Percentiles rank a stretch among this genome's conserved stretches.
phyloP scores from a whole-genome alignment of 2,888 invertebrate species.

The Schizaphis graminum region DNA sequence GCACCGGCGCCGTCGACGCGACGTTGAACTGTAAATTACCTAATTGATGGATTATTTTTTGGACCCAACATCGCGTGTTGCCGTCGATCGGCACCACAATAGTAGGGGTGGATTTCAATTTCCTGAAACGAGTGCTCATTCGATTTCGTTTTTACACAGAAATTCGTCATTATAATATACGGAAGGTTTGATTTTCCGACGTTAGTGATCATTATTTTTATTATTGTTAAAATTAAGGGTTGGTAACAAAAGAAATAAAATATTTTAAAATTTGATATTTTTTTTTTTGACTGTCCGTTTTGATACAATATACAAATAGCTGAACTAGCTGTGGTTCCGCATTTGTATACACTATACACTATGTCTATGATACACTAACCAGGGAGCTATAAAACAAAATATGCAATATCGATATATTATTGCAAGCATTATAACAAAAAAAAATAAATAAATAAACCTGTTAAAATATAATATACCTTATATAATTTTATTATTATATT shows the following conservation, averaged over 20 bases:
- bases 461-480: background rate
- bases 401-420: background rate
- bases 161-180: background rate
- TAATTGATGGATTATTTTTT: constrained; percentile 41
- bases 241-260: background rate
- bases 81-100: background rate
- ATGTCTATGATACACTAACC: background rate
- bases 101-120: constrained; percentile 26
- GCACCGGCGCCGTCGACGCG: background rate
- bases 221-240: background rate
- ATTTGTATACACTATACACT: background rate
- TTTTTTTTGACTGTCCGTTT: background rate
- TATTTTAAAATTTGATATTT: background rate
- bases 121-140: constrained; percentile 11
- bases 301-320: background rate
- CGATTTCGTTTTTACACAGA: background rate
- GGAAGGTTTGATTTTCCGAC: background rate
- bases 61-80: background rate
- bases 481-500: background rate
- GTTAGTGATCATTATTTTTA: background rate
- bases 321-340: background rate
- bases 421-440: background rate
- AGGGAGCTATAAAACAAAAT: background rate
- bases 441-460: background rate
- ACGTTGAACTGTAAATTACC: constrained; percentile 19